phyloP scores from a whole-genome alignment of 1,140 invertebrate genomes.

The Myzus persicae region DNA sequence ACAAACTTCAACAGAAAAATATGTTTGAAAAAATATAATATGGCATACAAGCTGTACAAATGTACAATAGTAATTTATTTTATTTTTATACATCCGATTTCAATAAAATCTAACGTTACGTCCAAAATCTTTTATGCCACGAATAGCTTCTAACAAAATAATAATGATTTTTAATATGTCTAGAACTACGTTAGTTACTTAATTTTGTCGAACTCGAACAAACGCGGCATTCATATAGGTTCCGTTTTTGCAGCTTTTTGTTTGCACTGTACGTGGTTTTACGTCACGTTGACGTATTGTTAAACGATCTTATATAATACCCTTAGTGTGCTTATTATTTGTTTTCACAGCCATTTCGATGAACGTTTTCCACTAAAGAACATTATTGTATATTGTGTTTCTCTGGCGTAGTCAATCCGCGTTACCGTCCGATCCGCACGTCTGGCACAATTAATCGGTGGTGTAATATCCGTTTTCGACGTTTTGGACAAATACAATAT shows the following conservation, averaged over 20 bases:
- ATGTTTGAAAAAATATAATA: no score
- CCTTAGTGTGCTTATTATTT: background rate
- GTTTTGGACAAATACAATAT: background rate
- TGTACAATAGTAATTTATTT: no score
- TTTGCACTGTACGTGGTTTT: background rate
- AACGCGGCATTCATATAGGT: background rate
- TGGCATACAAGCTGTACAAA: no score
- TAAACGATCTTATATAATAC: background rate
- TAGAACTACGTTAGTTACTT: background rate
- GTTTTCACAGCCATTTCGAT: background rate
- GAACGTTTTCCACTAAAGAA: background rate
- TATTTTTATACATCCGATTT: background rate
- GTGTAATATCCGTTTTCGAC: background rate
- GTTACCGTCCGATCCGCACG: background rate
- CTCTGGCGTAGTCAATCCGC: background rate
- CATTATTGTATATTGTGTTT: slow-evolving; percentile 2
- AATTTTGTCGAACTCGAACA: background rate
- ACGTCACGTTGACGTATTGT: background rate
- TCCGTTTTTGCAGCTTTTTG: background rate
- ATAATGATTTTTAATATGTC: background rate
- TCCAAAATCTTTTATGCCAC: background rate
- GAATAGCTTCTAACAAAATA: background rate
- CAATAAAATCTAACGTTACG: background rate
- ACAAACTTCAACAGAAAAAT: no score
- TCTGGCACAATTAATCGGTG: background rate